Evolutionary conservation across 2,797 vertebrate species (phyloP).

Genomic region (Hylomyscus alleni): DNA sequence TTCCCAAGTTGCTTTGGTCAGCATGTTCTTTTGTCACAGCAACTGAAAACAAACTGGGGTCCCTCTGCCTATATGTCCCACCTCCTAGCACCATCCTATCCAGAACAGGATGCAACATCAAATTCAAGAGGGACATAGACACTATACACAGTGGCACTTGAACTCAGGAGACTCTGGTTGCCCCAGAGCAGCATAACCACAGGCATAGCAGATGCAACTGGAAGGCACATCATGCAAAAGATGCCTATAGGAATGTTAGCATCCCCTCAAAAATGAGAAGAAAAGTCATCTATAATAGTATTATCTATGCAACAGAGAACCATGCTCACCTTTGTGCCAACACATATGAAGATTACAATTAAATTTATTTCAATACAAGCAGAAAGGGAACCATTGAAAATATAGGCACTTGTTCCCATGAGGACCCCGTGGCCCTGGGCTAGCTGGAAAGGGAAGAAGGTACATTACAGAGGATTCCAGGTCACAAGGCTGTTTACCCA

Average conservation of each 20-base stretch:
- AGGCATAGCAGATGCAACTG: not conserved
- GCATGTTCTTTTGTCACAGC: not conserved
- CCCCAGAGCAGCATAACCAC: not conserved
- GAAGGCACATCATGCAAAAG: no score
- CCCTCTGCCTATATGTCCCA: not conserved
- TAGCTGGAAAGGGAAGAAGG: not conserved
- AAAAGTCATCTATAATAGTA: not conserved
- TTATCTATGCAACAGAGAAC: no score
- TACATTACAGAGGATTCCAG: not conserved
- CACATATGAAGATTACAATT: not conserved
- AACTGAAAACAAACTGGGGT: not conserved
- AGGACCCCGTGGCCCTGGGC: fast-evolving
- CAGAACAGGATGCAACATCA: not conserved
- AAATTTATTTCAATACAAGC: not conserved
- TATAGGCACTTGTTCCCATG: fast-evolving
- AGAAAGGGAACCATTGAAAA: not conserved
- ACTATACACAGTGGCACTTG: not conserved
- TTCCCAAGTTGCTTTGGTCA: not conserved
- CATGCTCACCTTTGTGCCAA: not conserved
- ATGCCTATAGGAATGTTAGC: not conserved
- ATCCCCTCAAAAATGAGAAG: not conserved
- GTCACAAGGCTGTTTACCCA: not conserved
- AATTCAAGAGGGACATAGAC: no score
- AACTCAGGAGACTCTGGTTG: not conserved
- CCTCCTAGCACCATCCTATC: not conserved